Evolutionary conservation across 2,888 invertebrate genomes (phyloP), one percentile per base, ranked within the genome.

Genomic region (Periphyllus acericola): DNA sequence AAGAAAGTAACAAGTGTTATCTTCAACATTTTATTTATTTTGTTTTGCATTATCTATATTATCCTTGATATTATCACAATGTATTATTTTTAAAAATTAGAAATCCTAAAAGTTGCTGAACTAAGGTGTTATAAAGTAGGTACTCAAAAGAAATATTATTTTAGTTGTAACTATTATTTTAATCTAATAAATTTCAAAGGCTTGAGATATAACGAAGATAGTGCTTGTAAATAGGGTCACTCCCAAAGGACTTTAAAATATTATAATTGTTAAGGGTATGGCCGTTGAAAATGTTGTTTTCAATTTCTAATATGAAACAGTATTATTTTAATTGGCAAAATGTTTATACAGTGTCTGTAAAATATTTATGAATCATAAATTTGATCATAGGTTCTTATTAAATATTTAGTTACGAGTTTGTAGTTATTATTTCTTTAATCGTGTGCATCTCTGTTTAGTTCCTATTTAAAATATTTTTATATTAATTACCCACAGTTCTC

Each of bases 101-200:
- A 66, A 66, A 32, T n/a, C 34, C 25, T 60, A 76, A 32, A 21
- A 60, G 60, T 14, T 80, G n/a, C 4, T 52, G 25, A 71, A n/a
- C n/a, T 32, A 6, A 32, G 29, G 11, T 71, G 40, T 29, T 40
- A 1, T 19, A 17, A 6, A 9, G 1, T n/a, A n/a, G n/a, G n/a
- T 46, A 3, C 2, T 46, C 11, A 17, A 71, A 32, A 11, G 6
- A 46, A 71, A 82, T 14, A 32, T 32, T 0, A 14, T 82, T 81
- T 29, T 82, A 46, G 11, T 5, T 40, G 46, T 82, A 32, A 14
- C 32, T 46, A 71, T 82, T 71, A 71, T 71, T 82, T 21, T 46
- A 82, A 71, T 71, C 14, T 32, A 71, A 82, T 71, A 32, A 46
- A 71, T 71, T 71, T 82, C 32, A 82, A 82, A 71, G 32, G 32